phyloP scores from a whole-genome alignment of 2,888 invertebrate genomes.

The Noctua pronuba region DNA sequence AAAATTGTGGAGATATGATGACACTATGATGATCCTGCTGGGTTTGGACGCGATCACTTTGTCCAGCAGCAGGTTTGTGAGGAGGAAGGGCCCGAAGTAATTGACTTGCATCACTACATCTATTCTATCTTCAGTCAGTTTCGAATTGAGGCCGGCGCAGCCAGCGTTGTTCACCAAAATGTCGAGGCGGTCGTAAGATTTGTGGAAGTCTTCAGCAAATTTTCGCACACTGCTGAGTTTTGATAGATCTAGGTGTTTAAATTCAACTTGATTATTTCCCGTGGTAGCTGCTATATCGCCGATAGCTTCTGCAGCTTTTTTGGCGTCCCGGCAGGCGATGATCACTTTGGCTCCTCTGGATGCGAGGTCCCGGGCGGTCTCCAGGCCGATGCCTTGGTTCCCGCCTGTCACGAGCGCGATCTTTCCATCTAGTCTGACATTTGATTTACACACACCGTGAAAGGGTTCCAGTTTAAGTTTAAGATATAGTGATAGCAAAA shows the following conservation, averaged over 20 bases:
- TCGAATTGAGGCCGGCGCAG: slow-evolving; percentile 78
- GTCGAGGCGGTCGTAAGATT: slow-evolving; percentile 88
- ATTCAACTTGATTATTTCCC: slow-evolving; percentile 93
- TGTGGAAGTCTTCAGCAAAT: slow-evolving; percentile 91
- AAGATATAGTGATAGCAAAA: slow-evolving; percentile 10
- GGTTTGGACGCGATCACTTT: slow-evolving; percentile 81
- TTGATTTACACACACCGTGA: slow-evolving; percentile 77
- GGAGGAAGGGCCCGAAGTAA: slow-evolving; percentile 93
- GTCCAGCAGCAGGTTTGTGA: slow-evolving; percentile 92
- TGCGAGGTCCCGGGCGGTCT: slow-evolving; percentile 93
- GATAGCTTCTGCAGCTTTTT: slow-evolving; percentile 92
- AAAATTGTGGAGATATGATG: slow-evolving; percentile 79
- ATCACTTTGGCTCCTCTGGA: slow-evolving; percentile 92
- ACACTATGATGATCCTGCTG: slow-evolving; percentile 85
- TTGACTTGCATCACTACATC: slow-evolving; percentile 92
- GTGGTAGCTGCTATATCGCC: slow-evolving; percentile 93
- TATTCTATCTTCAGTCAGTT: slow-evolving; percentile 90
- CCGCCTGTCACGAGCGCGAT: slow-evolving; percentile 94
- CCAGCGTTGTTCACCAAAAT: slow-evolving; percentile 92
- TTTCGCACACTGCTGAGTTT: slow-evolving; percentile 88
- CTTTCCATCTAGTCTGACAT: slow-evolving; percentile 87
- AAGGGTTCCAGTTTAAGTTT: slow-evolving; percentile 54
- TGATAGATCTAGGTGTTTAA: slow-evolving; percentile 86
- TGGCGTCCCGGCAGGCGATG: slow-evolving; percentile 94
- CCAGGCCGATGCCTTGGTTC: slow-evolving; percentile 95